Base-by-base conservation (phyloP, 2,888 invertebrate species). In the Catonia carolina region DNA sequence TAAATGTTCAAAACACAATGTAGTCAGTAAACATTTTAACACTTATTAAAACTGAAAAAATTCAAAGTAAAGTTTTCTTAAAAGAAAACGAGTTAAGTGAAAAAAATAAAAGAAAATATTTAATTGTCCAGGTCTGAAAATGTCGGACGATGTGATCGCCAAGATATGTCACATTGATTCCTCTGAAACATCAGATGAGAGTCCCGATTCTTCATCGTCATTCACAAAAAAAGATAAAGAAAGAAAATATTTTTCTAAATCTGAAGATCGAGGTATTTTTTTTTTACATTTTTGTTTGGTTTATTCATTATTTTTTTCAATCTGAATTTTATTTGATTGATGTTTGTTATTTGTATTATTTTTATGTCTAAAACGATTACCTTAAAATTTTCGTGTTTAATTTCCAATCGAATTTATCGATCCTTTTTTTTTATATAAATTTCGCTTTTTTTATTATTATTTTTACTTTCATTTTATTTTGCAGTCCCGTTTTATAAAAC, bases 121-220 rank as follows among this genome's bases (percentile, higher is more conserved):
- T 4, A 14, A 45, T 45, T 45, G 45, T 27, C 22, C 60, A 31
- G 61, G 61, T n/a, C 56, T 64, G 62, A 64, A 64, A 60, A 59
- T 62, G 35, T 60, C 64, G 31, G 62, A 64, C 56, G 68, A 68
- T 58, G 59, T 66, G 14, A 58, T 66, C 20, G 60, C 64, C 22
- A 66, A 67, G 49, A 85, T 89, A 51, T 82, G 83, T 10, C 89
- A 90, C 67, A 89, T 89, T 53, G 89, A 90, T 69, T 89, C 89
- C 0, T 88, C 89, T 0, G 89, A 89, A 74, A 78, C 81, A 10
- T 88, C 87, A 5, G 89, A 90, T 48, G 66, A 67, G 47, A 67
- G 66, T 54, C 65, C 67, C 5, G 64, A 67, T 56, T 62, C 66
- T 49, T 62, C 61, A 17, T 45, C 53, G 2, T 39, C 33, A 27